A percentile compares a stretch with the other conserved stretches of the same genome.
These are phyloP conservation scores for Antheraea assamensis DNA, from an alignment of 2,888 invertebrate species.

Conservation along the genomic window DNA sequence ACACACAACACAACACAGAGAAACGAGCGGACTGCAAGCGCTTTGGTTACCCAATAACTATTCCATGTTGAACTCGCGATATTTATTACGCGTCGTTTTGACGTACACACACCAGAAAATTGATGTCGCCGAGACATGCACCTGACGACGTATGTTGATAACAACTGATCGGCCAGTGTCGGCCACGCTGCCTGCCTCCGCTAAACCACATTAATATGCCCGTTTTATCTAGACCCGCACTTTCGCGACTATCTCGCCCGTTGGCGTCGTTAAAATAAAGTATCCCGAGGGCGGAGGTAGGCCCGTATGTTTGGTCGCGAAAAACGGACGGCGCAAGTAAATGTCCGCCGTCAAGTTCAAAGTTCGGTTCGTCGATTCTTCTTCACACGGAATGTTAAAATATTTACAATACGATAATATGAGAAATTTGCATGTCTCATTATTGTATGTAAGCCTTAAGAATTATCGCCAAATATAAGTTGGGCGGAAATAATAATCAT, in stretches of 20 bases:
- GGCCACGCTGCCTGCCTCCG: not conserved
- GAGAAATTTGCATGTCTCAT: not conserved
- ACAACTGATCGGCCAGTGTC: slow-evolving; percentile 1
- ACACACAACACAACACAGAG: not conserved
- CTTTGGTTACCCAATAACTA: slow-evolving; percentile 2
- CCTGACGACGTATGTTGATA: not conserved
- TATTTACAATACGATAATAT: not conserved
- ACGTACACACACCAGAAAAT: slow-evolving; percentile 2
- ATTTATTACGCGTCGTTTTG: slow-evolving; percentile 4
- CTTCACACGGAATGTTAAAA: not conserved
- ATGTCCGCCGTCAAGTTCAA: slow-evolving; percentile 3
- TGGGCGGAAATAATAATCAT: too few species aligned
- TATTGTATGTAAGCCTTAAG: not conserved
- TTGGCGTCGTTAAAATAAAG: not conserved
- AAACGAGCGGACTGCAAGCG: not conserved
- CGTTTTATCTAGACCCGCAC: not conserved
- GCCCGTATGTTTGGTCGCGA: not conserved
- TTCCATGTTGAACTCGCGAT: slow-evolving; percentile 5
- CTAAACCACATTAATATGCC: slow-evolving; percentile 8
- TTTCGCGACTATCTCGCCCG: slow-evolving; percentile 7
- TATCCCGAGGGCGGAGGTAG: not conserved
- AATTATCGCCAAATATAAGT: too few species aligned
- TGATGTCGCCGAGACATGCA: slow-evolving; percentile 12
- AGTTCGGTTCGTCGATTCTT: not conserved
- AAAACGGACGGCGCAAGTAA: slow-evolving; percentile 11